These are phyloP conservation scores for Balaenoptera acutorostrata DNA, from an alignment of 2,113 vertebrate species.

Conservation along the genomic window DNA sequence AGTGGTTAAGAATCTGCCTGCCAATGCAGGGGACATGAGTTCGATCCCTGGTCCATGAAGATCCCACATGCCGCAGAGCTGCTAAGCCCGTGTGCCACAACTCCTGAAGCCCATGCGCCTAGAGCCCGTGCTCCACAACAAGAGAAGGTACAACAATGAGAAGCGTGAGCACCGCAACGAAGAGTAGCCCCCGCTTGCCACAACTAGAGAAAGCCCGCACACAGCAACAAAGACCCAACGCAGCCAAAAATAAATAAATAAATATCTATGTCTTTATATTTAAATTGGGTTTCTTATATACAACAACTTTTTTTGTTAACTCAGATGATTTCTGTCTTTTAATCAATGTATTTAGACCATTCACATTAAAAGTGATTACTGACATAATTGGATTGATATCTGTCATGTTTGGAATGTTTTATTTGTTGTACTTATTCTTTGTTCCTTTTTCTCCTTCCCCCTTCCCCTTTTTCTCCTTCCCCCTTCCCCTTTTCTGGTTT, in stretches of 20 bases:
- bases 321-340: background rate
- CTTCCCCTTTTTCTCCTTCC: background rate
- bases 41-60: background rate
- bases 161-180: rapidly evolving
- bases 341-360: background rate
- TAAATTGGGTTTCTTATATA: no score
- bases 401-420: background rate
- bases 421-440: background rate
- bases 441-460: background rate
- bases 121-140: no score
- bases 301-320: background rate
- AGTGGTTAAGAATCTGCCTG: background rate
- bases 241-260: no score
- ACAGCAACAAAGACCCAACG: no score
- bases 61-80: background rate
- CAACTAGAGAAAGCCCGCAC: no score
- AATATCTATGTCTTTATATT: background rate
- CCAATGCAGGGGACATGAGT: background rate
- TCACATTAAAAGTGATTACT: background rate
- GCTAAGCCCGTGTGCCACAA: no score
- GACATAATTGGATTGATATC: background rate
- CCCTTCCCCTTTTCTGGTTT: background rate
- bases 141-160: no score
- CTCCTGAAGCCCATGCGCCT: no score
- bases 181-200: no score